Base-by-base conservation (phyloP, 2,888 invertebrate species). In the Syritta pipiens region DNA sequence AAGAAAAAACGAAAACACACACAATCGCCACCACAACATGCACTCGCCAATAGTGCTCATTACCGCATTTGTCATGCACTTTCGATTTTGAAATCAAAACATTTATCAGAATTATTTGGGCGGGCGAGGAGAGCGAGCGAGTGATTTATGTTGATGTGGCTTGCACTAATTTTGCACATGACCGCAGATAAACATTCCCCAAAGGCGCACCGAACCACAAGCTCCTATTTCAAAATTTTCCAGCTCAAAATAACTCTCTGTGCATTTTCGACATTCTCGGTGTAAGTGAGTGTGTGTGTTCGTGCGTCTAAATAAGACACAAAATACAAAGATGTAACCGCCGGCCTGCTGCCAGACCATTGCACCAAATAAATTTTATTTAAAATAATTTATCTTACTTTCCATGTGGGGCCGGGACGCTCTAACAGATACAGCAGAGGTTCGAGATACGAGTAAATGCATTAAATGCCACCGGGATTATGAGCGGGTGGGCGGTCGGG, bases 351-450 rank as follows among this genome's bases (percentile, higher is more conserved):
- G 30, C 71, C n/a, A n/a, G 44, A 48, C 57, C 26, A 44, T 51
- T 63, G 60, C 42, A 51, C 20, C 51, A 63, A 42, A 63, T 75
- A 75, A 75, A 75, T 75, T 75, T 60, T 75, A 75, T 75, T 75
- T 75, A 75, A 68, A 75, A 75, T 77, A 72, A 77, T 77, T 77
- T 77, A 72, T 77, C 77, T 77, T 65, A 28, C 65, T 77, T 72
- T 65, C 26, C 40, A 46, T 57, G 48, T 28, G 9, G 22, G 24
- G 44, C 22, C 17, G 20, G 19, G 10, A 42, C n/a, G n/a, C 9
- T 40, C 6, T 20, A 22, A 53, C 24, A 28, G 4, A 49, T n/a
- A 14, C 28, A 10, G 7, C 6, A 4, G 40, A 22, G 19, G 5
- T 37, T 1, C 6, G 28, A 28, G 20, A 40, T 35, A 19, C 19